phyloP scores from a whole-genome alignment of 2,113 vertebrate species.

The Microtus richardsoni region DNA sequence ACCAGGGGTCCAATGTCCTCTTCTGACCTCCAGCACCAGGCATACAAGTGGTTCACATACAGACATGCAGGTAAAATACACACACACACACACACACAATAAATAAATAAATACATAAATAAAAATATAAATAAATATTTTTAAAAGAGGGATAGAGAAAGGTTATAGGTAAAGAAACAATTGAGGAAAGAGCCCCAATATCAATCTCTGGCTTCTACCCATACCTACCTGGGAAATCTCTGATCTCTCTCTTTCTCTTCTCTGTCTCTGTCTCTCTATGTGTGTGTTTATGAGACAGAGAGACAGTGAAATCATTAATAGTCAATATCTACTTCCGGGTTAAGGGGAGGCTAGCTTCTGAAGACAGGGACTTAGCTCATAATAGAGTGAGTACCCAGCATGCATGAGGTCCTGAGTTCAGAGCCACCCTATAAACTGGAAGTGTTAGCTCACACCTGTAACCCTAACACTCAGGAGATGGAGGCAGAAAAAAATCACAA shows the following conservation, averaged over 20 bases:
- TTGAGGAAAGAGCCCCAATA: background rate
- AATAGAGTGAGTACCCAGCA: background rate
- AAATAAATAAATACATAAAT: background rate
- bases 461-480: background rate
- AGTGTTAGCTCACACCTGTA: background rate
- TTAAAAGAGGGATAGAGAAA: background rate
- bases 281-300: background rate
- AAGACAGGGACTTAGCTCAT: background rate
- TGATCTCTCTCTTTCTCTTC: background rate
- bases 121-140: background rate
- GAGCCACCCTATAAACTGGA: background rate
- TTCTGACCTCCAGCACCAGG: background rate
- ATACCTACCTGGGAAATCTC: background rate
- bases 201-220: background rate
- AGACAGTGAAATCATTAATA: slow-evolving; percentile 22
- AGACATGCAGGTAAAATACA: background rate
- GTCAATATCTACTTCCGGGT: background rate
- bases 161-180: background rate
- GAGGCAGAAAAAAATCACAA: background rate
- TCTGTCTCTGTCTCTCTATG: background rate
- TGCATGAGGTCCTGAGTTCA: background rate
- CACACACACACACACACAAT: background rate
- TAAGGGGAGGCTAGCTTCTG: slow-evolving; percentile 24
- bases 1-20: background rate
- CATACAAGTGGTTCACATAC: background rate